Conservation (phyloP, 2,797 vertebrate genomes). For the Amazonetta brasiliensis region DNA sequence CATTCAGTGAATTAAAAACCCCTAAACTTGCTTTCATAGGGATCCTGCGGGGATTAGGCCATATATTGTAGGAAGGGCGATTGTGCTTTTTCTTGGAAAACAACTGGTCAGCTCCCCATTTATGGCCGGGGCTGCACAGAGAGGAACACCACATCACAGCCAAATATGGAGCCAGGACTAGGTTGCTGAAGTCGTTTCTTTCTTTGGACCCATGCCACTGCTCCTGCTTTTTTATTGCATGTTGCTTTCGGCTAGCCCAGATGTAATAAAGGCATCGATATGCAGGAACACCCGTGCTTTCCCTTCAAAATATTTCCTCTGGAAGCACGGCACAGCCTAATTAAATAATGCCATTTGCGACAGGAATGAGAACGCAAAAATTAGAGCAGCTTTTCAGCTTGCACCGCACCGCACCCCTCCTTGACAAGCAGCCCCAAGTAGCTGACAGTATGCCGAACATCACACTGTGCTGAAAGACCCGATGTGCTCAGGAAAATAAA, state of each 20-base stretch:
- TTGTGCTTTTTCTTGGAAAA: constrained; percentile 50
- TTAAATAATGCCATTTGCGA: constrained; percentile 72
- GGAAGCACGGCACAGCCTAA: constrained; percentile 66
- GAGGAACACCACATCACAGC: constrained; percentile 21
- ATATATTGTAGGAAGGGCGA: constrained; percentile 5
- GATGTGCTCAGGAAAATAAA: constrained; percentile 48
- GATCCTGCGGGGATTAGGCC: not conserved
- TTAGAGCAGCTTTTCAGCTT: constrained; percentile 60
- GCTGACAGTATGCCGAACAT: constrained; percentile 58
- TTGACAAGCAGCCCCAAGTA: constrained; percentile 59
- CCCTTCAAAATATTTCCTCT: constrained; percentile 68
- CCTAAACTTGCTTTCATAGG: not conserved
- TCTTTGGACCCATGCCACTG: constrained; percentile 44
- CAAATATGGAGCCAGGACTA: constrained; percentile 66
- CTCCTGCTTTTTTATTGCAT: constrained; percentile 28
- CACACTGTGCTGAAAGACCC: constrained; percentile 35
- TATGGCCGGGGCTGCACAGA: not conserved
- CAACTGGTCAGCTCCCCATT: constrained; percentile 52
- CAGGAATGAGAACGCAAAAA: constrained; percentile 66
- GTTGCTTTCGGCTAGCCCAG: constrained; percentile 48
- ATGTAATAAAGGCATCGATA: constrained; percentile 48
- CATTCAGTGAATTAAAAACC: constrained; percentile 1
- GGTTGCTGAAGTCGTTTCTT: constrained; percentile 9
- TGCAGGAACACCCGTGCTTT: constrained; percentile 52
- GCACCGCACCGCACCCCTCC: not conserved